A percentile compares a stretch with the other conserved stretches of the same genome.
Evolutionary conservation across 1,140 invertebrate genomes (phyloP).

Genomic region (Eulimnadia texana): DNA sequence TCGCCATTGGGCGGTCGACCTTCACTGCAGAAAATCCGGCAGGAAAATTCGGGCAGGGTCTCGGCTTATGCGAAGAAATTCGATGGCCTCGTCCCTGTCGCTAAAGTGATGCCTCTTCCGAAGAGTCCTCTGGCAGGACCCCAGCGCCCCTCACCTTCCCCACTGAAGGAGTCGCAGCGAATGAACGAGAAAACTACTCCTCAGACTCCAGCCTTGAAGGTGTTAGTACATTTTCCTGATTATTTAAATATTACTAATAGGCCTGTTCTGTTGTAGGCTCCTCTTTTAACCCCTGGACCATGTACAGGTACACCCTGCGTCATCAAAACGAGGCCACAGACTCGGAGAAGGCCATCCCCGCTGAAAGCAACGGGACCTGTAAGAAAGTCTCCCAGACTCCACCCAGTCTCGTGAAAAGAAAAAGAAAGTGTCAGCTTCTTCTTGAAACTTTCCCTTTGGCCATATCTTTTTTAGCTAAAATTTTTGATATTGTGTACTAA

Average conservation of each 20-base stretch:
- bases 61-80: slow-evolving; percentile 47
- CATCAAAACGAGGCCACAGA: neutral
- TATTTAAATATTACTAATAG: neutral
- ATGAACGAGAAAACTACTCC: neutral
- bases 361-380: neutral
- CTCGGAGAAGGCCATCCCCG: neutral
- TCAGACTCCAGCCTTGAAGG: slow-evolving; percentile 4
- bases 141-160: neutral
- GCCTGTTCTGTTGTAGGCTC: neutral
- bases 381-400: slow-evolving; percentile 2
- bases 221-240: neutral
- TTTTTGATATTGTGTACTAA: no score
- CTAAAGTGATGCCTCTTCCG: neutral
- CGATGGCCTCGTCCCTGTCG: slow-evolving; percentile 24
- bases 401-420: no score
- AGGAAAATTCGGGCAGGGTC: slow-evolving; percentile 51
- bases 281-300: neutral
- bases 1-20: slow-evolving; percentile 34
- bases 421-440: no score
- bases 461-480: no score
- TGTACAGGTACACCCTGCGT: neutral
- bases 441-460: no score
- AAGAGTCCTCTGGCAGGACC: neutral
- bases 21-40: slow-evolving; percentile 42
- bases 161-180: neutral